phyloP scores from a whole-genome alignment of 1,140 invertebrate genomes.

The Lycorma delicatula region DNA sequence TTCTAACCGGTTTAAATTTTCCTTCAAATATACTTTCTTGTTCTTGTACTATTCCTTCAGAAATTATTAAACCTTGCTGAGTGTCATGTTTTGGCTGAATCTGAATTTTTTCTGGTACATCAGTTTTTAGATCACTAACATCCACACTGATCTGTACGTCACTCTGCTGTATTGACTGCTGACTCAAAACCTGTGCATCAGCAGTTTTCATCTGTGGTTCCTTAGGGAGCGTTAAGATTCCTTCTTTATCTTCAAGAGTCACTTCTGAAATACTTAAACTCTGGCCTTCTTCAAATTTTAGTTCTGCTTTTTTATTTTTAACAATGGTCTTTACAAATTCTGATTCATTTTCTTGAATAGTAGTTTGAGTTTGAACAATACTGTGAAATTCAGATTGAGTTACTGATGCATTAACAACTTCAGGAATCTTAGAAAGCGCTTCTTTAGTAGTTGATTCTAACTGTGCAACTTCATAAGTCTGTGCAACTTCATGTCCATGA shows the following conservation, averaged over 20 bases:
- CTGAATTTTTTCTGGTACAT: slow-evolving; percentile 18
- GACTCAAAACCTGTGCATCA: slow-evolving; percentile 27
- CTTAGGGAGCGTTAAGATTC: slow-evolving; percentile 23
- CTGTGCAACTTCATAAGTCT: slow-evolving; percentile 38
- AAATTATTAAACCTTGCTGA: slow-evolving; percentile 35
- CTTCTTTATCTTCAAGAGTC: slow-evolving; percentile 36
- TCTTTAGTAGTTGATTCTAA: slow-evolving; percentile 33
- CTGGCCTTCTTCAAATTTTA: slow-evolving; percentile 29
- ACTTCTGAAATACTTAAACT: slow-evolving; percentile 24
- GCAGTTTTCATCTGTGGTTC: slow-evolving; percentile 33
- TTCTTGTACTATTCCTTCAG: slow-evolving; percentile 38
- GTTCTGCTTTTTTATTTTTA: slow-evolving; percentile 30
- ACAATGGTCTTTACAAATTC: slow-evolving; percentile 24
- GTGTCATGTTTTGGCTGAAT: slow-evolving; percentile 31
- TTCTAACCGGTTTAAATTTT: slow-evolving; percentile 32
- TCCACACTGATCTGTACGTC: slow-evolving; percentile 23
- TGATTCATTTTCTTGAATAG: slow-evolving; percentile 36
- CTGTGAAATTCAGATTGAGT: slow-evolving; percentile 41
- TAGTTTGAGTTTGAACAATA: slow-evolving; percentile 40
- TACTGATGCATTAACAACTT: slow-evolving; percentile 34
- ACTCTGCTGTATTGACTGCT: slow-evolving; percentile 37
- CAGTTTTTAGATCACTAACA: slow-evolving; percentile 21
- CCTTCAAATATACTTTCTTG: slow-evolving; percentile 36
- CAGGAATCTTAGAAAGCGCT: slow-evolving; percentile 27
- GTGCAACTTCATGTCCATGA: slow-evolving; percentile 40